phyloP scores from a whole-genome alignment of 2,797 vertebrate species.

The Dicrostonyx torquatus region DNA sequence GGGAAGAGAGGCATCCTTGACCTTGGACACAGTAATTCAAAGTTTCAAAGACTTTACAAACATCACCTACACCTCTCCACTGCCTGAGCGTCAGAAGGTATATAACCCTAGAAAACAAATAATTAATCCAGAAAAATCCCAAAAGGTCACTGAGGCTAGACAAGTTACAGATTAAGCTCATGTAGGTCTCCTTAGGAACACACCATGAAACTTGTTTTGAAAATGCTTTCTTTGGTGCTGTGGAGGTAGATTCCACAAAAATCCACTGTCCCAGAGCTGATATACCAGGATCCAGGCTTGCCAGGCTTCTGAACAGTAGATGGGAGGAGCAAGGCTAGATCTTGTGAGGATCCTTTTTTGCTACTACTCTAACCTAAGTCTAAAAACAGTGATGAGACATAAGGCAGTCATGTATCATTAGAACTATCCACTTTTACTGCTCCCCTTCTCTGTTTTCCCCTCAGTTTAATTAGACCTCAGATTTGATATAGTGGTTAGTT shows the following conservation, averaged over 20 bases:
- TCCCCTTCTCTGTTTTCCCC: neutral
- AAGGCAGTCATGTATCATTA: neutral
- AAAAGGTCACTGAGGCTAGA: neutral
- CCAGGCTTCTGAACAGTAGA: neutral
- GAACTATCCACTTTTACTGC: neutral
- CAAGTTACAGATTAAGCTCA: conserved; percentile 28
- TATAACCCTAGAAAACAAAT: neutral
- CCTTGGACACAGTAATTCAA: neutral
- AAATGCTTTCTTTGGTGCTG: conserved; percentile 22
- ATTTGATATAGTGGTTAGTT: neutral
- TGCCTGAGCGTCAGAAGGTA: neutral
- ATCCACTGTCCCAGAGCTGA: neutral
- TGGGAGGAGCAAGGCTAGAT: neutral
- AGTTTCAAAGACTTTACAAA: conserved; percentile 43
- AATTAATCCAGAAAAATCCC: neutral
- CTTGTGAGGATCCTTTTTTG: neutral
- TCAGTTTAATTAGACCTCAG: conserved; percentile 47
- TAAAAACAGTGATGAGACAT: neutral
- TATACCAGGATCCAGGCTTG: conserved; percentile 13
- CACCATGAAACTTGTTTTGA: neutral
- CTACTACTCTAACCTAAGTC: neutral
- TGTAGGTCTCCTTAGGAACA: neutral
- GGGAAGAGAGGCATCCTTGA: neutral
- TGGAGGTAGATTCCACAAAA: neutral
- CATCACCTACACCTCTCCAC: neutral